A percentile compares a stretch with the other conserved stretches of the same genome.
Evolutionary conservation across 92 coral and sea anemone genomes (phyloP).

Genomic region (Parazoanthus darwini): DNA sequence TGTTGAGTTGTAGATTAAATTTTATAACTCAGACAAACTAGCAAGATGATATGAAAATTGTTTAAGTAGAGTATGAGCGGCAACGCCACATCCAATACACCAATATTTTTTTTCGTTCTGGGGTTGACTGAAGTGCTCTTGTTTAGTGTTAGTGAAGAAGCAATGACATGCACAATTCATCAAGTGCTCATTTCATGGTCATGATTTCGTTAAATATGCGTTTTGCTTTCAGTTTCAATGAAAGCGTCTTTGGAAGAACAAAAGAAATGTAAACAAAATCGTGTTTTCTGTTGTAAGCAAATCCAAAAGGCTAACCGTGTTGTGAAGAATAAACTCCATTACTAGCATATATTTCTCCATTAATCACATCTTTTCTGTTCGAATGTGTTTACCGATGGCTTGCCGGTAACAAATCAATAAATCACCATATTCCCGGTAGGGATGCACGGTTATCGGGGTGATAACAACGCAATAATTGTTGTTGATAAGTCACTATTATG

Average conservation of each 20-base stretch:
- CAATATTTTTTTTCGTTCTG: not conserved
- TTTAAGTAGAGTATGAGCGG: not conserved
- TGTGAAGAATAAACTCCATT: not conserved
- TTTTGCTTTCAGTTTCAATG: constrained; percentile 13
- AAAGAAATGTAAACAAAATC: constrained; percentile 34
- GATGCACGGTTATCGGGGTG: constrained; percentile 20
- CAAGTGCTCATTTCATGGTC: constrained; percentile 39
- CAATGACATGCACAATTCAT: constrained; percentile 19
- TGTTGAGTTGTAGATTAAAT: constrained; percentile 5
- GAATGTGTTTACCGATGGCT: not conserved
- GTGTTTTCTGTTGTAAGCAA: constrained; percentile 34
- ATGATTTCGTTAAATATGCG: constrained; percentile 21
- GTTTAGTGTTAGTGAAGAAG: not conserved
- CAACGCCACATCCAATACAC: no score
- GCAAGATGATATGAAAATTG: not conserved
- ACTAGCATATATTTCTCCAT: not conserved
- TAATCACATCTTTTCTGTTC: not conserved
- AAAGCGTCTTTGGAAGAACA: constrained; percentile 17
- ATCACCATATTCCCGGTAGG: constrained; percentile 16
- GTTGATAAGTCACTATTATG: constrained; percentile 44
- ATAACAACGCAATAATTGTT: constrained; percentile 28
- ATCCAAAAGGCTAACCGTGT: not conserved
- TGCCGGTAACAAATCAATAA: constrained; percentile 5
- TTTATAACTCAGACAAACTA: not conserved
- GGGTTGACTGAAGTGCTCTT: not conserved